Base-by-base conservation (phyloP, 2,113 vertebrate genomes). In the Pardalotus punctatus region DNA sequence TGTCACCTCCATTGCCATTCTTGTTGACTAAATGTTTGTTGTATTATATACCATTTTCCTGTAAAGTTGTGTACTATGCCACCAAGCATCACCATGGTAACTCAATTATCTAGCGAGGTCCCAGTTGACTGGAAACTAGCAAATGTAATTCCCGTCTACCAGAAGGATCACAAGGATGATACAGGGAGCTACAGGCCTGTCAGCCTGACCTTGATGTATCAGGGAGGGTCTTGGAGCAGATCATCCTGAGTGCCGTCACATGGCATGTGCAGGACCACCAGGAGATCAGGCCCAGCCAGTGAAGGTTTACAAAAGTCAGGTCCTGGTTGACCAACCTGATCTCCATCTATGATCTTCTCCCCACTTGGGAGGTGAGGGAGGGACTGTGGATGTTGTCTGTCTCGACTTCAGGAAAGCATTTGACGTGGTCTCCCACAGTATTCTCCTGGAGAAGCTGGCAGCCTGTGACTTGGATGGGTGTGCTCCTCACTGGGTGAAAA, bases 181-280 rank as follows among this genome's bases (percentile, higher is more conserved):
- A 29, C 7, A 33, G 71, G 48, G 40, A 56, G 4, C 25, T 53
- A 11, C n/a, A 47, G n/a, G 38, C 29, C 17, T 48, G 54, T 69
- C 18, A 35, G 79, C 16, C 31, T 56, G 40, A 62, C 56, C 21
- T 70, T 6, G 7, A 22, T 69, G 35, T 76, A 35, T 35, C 0
- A 0, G 14, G 18, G 47, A 33, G 35, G 18, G 8, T 77, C 22
- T 13, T 33, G 35, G 42, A 61, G 22, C 29, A 56, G 8, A 28
- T 62, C 18, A 70, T 77, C 27, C 22, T 42, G 40, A 20, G 22
- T 69, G 22, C 31, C 18, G 11, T 83, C 10, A 47, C 0, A 0
- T 62, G 31, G 14, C 31, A 33, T 11, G 18, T 48, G 22, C 71
- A 48, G 35, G 35, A 42, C 40, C 76, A 16, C 10, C 14, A 4